phyloP scores from a whole-genome alignment of 2,888 invertebrate genomes.

The Lingula anatina region DNA sequence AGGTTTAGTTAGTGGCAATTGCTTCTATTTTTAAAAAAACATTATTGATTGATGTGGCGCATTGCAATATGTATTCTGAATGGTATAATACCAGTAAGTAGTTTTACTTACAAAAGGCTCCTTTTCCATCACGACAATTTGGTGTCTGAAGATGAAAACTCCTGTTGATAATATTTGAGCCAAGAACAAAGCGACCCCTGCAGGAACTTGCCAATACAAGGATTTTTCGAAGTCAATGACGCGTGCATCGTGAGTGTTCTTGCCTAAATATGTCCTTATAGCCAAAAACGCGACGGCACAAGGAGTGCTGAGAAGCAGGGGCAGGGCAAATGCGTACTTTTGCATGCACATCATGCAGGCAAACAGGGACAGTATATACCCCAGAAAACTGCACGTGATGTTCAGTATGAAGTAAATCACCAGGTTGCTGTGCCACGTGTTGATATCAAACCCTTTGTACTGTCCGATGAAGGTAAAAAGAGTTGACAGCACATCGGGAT shows the following conservation, averaged over 20 bases:
- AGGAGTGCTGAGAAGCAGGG: conserved; percentile 25
- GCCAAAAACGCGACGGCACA: conserved; percentile 15
- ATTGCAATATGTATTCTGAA: too few relatives aligned
- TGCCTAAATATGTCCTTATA: conserved; percentile 8
- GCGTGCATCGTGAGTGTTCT: not conserved
- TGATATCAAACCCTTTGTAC: not conserved
- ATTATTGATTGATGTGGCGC: too few relatives aligned
- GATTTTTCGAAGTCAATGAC: not conserved
- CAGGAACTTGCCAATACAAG: not conserved
- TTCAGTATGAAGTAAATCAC: conserved; percentile 14
- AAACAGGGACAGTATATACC: conserved; percentile 18
- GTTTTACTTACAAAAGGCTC: conserved; percentile 24
- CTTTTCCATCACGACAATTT: conserved; percentile 23
- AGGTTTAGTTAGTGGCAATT: too few relatives aligned
- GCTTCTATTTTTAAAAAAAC: not conserved
- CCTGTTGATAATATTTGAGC: conserved; percentile 23
- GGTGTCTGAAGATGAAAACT: conserved; percentile 18
- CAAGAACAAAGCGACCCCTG: conserved; percentile 13
- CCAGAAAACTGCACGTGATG: conserved; percentile 11
- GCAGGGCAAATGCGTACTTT: conserved; percentile 25
- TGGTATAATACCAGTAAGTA: not conserved
- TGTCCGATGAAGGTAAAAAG: too few relatives aligned
- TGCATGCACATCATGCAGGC: conserved; percentile 36
- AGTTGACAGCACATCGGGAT: too few relatives aligned
- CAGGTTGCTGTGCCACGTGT: not conserved